Conservation (phyloP, 2,113 vertebrate genomes). For the Lycaon pictus region DNA sequence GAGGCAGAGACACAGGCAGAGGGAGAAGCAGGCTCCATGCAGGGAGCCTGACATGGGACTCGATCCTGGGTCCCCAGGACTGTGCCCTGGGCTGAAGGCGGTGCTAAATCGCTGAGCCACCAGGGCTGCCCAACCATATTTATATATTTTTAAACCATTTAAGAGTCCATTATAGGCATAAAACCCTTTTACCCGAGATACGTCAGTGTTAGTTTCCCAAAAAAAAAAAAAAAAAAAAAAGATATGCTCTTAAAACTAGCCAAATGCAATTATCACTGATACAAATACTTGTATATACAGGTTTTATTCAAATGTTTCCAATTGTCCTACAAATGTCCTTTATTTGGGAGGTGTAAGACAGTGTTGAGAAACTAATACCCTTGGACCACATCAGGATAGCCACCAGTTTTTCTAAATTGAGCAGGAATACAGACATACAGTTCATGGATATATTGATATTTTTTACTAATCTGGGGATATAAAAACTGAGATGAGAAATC, state of each 20-base stretch:
- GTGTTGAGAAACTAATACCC: background rate
- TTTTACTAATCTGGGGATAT: background rate
- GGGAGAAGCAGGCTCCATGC: too few species aligned
- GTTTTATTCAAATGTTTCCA: background rate
- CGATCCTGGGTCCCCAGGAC: too few species aligned
- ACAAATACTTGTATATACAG: background rate
- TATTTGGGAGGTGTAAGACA: fast-evolving
- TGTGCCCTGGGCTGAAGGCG: too few species aligned
- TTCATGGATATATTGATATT: background rate
- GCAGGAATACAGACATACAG: background rate
- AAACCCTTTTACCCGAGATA: background rate
- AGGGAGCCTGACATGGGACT: too few species aligned
- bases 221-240: background rate
- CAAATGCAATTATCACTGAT: background rate
- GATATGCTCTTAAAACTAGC: background rate
- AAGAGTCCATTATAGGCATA: background rate
- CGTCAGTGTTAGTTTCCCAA: background rate
- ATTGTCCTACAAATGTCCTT: background rate
- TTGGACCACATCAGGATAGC: background rate
- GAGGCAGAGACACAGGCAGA: too few species aligned
- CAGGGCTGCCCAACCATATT: background rate
- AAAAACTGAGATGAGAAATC: background rate
- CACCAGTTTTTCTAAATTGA: background rate
- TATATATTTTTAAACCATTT: background rate
- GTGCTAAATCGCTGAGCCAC: too few species aligned